A percentile compares a stretch with the other conserved stretches of the same genome.
Conservation (phyloP, 2,888 invertebrate genomes). For the Tenthredo scrophulariae region DNA sequence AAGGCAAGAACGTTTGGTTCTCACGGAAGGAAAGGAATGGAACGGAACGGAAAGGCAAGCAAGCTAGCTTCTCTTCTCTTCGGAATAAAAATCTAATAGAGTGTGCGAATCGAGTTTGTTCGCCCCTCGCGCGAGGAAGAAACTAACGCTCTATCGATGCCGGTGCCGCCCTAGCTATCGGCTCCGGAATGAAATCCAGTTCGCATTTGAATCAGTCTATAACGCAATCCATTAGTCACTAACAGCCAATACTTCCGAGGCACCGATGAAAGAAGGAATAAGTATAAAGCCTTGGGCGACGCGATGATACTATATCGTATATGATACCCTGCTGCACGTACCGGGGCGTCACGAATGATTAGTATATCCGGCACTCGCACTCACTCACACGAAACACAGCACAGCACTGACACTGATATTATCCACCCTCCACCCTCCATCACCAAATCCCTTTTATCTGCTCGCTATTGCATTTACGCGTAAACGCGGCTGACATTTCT, state of each 20-base stretch:
- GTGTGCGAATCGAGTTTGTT: slow-evolving; percentile 74
- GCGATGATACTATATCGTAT: slow-evolving; percentile 42
- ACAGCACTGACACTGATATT: slow-evolving; percentile 55
- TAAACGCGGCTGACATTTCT: slow-evolving; percentile 55
- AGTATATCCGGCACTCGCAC: slow-evolving; percentile 63
- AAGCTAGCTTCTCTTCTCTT: slow-evolving; percentile 11
- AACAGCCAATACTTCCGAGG: slow-evolving; percentile 75
- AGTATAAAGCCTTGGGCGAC: slow-evolving; percentile 34
- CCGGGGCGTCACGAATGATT: slow-evolving; percentile 69
- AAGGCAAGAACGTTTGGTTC: slow-evolving; percentile 46
- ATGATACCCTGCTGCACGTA: slow-evolving; percentile 50
- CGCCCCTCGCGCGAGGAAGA: slow-evolving; percentile 63
- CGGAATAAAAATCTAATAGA: slow-evolving; percentile 76
- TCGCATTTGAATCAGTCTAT: slow-evolving; percentile 77
- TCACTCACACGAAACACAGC: slow-evolving; percentile 51
- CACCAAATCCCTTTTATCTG: slow-evolving; percentile 68
- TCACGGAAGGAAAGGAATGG: neutral
- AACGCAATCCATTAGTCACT: slow-evolving; percentile 77
- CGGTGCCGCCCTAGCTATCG: slow-evolving; percentile 66
- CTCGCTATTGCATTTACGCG: slow-evolving; percentile 53
- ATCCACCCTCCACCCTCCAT: slow-evolving; percentile 62
- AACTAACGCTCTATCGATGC: slow-evolving; percentile 68
- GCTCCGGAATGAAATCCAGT: slow-evolving; percentile 73
- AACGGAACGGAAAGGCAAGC: neutral
- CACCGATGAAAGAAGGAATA: slow-evolving; percentile 56